Percentiles rank a stretch among this genome's conserved stretches.
phyloP scores from a whole-genome alignment of 2,888 invertebrate species.

The Diploptera punctata region DNA sequence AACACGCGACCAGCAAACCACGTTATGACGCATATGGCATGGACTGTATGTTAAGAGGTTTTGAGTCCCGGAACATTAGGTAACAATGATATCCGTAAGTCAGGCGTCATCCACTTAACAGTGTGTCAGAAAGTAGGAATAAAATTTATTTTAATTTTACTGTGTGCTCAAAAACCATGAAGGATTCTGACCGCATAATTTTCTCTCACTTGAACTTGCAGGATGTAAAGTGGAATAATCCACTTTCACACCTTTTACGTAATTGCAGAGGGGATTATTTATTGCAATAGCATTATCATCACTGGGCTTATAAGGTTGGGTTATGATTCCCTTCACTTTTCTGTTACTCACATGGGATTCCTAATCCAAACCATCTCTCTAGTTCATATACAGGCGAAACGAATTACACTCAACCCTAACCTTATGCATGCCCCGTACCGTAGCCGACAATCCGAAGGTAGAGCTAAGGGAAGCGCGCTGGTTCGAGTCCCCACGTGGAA shows the following conservation, averaged over 20 bases:
- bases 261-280: neutral
- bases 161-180: neutral
- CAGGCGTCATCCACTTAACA: neutral
- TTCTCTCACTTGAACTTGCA: neutral
- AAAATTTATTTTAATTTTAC: neutral
- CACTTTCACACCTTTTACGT: conserved; percentile 6
- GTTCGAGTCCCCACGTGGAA: neutral
- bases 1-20: too few relatives aligned
- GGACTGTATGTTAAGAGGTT: neutral
- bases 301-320: neutral
- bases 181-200: neutral
- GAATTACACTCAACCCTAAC: neutral
- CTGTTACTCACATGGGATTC: neutral
- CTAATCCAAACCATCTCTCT: too few relatives aligned
- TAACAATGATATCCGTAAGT: neutral
- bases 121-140: too few relatives aligned
- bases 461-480: neutral
- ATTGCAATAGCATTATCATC: neutral
- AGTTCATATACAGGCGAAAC: neutral
- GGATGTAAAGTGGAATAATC: neutral
- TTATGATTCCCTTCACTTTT: neutral
- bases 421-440: neutral
- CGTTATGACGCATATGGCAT: too few relatives aligned
- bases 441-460: neutral
- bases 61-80: neutral